Evolutionary conservation across 2,888 invertebrate species (phyloP), one percentile per base, ranked within the genome.

Genomic region (Linnaemya tessellans): DNA sequence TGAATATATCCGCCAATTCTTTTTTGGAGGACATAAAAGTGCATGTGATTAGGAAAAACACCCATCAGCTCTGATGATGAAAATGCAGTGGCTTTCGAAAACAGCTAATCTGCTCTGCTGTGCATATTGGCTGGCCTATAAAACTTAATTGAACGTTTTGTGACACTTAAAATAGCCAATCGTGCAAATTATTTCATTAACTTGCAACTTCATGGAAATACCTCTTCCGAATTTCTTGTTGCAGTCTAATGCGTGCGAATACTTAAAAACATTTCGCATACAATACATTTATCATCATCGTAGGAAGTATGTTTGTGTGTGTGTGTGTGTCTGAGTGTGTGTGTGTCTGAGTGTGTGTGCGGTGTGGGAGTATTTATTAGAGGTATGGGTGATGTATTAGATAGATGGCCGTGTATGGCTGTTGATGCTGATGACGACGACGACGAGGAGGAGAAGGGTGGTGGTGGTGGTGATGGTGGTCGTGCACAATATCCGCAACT

Each of bases 231-330:
- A n/a, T 65, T 18, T 43, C 43, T 51, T 15, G 73, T 30, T 62
- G 73, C 62, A 46, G 51, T 41, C 80, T 73, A 73, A 73, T 80
- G 10, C 41, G 18, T 41, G 30, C 58, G 46, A 58, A 15, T 71
- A 60, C 71, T 71, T 51, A 60, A 58, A 67, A 67, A 51, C 58
- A 73, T 79, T 62, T 79, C 70, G 65, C 68, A 77, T 49, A 82
- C 82, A 80, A 85, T 71, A 85, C 85, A 85, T 80, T 80, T 74
- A 80, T 85, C 85, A 85, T 85, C 85, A 78, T 82, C 75, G 60
- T 60, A 74, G 58, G 41, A 80, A 65, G 43, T 65, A 8, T 71
- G 58, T 67, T 15, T 54, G 38, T 13, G 25, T 25, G 41, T 20
- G 22, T 1, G 25, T 30, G 56, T 49, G 56, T 51, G 54, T 22